Base-by-base conservation (phyloP, 2,888 invertebrate species). In the Encarsia formosa region DNA sequence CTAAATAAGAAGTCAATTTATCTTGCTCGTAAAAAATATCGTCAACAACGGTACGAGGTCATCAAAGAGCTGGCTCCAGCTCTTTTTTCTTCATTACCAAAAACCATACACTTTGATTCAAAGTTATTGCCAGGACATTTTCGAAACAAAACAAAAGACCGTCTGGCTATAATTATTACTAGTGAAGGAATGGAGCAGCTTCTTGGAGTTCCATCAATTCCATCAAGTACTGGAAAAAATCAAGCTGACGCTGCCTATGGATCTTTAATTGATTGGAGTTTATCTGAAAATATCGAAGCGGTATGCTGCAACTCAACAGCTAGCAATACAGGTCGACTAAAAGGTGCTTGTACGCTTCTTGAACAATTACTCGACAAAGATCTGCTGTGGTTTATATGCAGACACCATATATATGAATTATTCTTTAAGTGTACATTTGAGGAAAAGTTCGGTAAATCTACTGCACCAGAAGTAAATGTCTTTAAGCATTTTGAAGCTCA, bases 261-360 rank as follows among this genome's bases (percentile, higher is more conserved):
- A 32, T 49, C 50, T 32, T 31, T 60, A 16, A 26, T 54, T 8
- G 61, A 63, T 19, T 64, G 62, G 61, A 47, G 56, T 29, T 40
- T 64, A 22, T 24, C 43, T 32, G 57, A 61, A 15, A 50, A 57
- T 40, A 55, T 64, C 6, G 52, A 58, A 51, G 55, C 57, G 35
- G 23, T 63, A 11, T 59, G 62, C 58, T 64, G 55, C 60, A 62
- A 65, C 39, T 64, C 65, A 2, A 63, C 63, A 16, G 59, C 62
- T 24, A 49, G 63, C 20, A 66, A 66, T 53, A 59, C 61, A 29
- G 63, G 64, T n/a, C 23, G 16, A 44, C 54, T 15, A 63, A 62
- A 53, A 60, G 61, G 50, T 58, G 62, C 57, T 32, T 41, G 45
- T 11, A 32, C 47, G 3, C 2, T 49, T 26, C 48, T 67, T 9